Conservation (phyloP, 92 coral and sea anemone genomes). For the Hydrozoanthus gracilis region DNA sequence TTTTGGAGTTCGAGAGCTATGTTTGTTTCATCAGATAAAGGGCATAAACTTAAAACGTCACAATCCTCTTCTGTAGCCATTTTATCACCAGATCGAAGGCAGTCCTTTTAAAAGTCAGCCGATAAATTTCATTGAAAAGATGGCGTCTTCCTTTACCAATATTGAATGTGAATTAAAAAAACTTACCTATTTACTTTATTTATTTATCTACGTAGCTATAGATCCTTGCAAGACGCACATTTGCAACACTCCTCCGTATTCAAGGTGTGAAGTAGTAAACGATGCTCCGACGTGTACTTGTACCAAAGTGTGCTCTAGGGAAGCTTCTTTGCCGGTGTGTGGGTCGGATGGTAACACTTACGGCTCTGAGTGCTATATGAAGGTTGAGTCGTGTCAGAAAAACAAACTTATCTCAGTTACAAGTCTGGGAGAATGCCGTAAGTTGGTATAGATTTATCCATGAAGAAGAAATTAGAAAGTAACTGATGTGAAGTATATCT, state of each 20-base stretch:
- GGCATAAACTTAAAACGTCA: no score
- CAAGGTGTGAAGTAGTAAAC: conserved; percentile 61
- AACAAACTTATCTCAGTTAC: conserved; percentile 4
- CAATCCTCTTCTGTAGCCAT: no score
- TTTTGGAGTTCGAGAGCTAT: no score
- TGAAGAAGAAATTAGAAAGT: no score
- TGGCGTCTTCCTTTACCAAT: no score
- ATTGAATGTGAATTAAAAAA: no score
- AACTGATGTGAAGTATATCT: no score
- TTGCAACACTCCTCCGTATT: conserved; percentile 53
- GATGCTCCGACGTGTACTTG: conserved; percentile 61
- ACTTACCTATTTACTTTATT: no score
- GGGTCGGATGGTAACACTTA: conserved; percentile 36
- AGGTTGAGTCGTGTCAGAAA: conserved; percentile 40
- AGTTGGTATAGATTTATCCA: background rate
- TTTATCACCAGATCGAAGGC: no score
- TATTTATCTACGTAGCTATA: background rate
- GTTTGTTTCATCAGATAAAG: no score
- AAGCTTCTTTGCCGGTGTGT: conserved; percentile 7
- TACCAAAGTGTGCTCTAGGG: conserved; percentile 42
- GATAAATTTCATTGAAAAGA: no score
- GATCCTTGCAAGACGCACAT: conserved; percentile 39
- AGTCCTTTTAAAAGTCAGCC: no score
- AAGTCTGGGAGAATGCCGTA: conserved; percentile 28
- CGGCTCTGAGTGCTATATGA: conserved; percentile 33